These are phyloP conservation scores for Ennomos quercinarius DNA, from an alignment of 2,888 invertebrate species.

Conservation along the genomic window DNA sequence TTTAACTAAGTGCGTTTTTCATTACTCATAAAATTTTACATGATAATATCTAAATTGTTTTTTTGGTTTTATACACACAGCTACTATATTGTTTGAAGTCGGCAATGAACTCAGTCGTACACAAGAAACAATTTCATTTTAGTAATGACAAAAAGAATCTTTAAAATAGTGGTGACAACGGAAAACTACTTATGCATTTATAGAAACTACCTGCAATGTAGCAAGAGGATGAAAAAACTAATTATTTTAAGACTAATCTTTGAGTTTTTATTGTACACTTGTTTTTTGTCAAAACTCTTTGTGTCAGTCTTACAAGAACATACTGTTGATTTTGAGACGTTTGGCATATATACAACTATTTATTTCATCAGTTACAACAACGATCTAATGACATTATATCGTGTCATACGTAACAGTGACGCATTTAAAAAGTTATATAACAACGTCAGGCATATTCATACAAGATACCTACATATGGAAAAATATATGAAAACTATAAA, in stretches of 20 bases:
- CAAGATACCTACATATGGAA: neutral
- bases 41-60: no score
- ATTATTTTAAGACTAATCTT: neutral
- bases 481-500: neutral
- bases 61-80: no score
- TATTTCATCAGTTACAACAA: neutral
- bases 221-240: neutral
- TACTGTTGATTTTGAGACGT: no score
- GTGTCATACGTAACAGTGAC: neutral
- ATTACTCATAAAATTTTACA: no score
- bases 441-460: neutral
- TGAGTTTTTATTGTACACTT: neutral
- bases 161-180: neutral
- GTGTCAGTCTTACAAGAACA: no score
- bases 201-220: neutral
- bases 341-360: no score
- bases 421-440: neutral
- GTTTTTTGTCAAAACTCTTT: no score
- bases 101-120: no score
- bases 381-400: neutral
- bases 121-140: no score
- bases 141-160: neutral
- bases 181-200: constrained; percentile 3
- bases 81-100: no score
- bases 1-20: no score